Base-by-base conservation (phyloP, 2,797 vertebrate species). In the Galago senegalensis region DNA sequence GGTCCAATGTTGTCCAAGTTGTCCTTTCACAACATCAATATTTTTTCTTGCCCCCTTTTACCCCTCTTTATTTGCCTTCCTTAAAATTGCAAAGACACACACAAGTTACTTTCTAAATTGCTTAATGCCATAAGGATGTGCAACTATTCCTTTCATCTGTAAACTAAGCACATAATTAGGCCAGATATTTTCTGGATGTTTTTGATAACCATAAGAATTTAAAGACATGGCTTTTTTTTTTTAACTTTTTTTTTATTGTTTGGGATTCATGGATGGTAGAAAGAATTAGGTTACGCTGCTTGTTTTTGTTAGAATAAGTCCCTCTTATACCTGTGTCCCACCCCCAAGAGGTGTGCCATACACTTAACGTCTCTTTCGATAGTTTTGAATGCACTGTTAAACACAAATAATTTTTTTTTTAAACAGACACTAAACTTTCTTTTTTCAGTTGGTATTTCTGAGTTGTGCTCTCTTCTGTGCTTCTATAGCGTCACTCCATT, bases 101-200 rank as follows among this genome's bases (percentile, higher is more conserved):
- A 34, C 23, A 87, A 83, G 70, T 84, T 60, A 72, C 37, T 77
- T 97, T 95, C 29, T 63, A 65, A 65, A 3, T 87, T 87, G 76
- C 21, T 87, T 87, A 67, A 49, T 83, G 17, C 6, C 18, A 87
- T 89, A 83, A 65, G 84, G 7, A 27, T 77, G 14, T 10, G 0
- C 2, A 69, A 37, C 4, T 76, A n/a, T 11, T 63, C 12, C 27
- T 94, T 76, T 83, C 34, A 46, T 40, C 5, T 85, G 0, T 70
- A n/a, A 95, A 83, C 46, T 61, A 83, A 4, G 3, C 9, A 49
- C 7, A 4, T 58, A 89, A 61, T 56, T 63, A 49, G 3, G 53
- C 13, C 18, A 87, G 7, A 58, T 87, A 37, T 67, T 92, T 76
- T 65, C 20, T 82, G 3, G 9, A 63, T 79, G 12, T 83, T 88